Percentiles rank a stretch among this genome's conserved stretches.
phyloP scores from a whole-genome alignment of 2,797 vertebrate genomes.

The Uromys caudimaculatus region DNA sequence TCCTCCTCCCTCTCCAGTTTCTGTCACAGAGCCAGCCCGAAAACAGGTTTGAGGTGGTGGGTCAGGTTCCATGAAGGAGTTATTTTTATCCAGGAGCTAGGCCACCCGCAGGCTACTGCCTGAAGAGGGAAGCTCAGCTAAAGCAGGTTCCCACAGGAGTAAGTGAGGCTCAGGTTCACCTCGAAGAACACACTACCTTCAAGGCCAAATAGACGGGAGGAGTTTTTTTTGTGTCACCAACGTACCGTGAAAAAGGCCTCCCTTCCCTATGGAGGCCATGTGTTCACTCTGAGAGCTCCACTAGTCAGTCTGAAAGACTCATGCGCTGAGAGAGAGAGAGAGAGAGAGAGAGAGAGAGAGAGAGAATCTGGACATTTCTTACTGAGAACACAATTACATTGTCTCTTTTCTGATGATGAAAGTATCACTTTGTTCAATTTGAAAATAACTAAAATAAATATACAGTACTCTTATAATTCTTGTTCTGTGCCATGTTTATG shows the following conservation, averaged over 20 bases:
- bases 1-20: background rate
- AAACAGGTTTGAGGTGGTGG: conserved; percentile 51
- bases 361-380: conserved; percentile 3
- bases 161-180: background rate
- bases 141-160: conserved; percentile 66
- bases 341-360: background rate
- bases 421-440: background rate
- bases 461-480: background rate
- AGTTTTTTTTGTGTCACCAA: background rate
- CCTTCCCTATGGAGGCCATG: background rate
- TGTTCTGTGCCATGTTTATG: background rate
- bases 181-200: background rate
- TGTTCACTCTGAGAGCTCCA: background rate
- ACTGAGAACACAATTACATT: background rate
- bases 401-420: background rate
- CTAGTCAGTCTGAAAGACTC: background rate
- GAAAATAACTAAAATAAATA: background rate
- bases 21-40: background rate
- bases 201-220: background rate
- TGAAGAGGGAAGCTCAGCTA: background rate
- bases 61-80: background rate
- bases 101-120: conserved; percentile 17
- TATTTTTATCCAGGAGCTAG: background rate
- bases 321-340: background rate
- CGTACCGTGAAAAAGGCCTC: background rate